phyloP scores from a whole-genome alignment of 37 sponge, comb jelly and placozoan genomes.

The Chondrosia reniformis region DNA sequence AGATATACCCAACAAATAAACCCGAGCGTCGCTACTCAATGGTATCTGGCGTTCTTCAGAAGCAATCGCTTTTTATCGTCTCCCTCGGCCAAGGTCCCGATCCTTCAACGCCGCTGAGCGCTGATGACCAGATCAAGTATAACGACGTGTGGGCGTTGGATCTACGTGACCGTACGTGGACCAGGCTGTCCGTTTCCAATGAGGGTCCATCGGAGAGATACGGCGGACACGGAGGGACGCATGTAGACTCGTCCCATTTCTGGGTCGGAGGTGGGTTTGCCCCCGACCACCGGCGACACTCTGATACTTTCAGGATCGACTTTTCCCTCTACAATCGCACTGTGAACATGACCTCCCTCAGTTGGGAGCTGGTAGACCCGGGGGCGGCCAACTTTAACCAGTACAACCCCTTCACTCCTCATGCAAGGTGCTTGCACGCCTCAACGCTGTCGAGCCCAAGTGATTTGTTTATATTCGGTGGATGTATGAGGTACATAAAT shows the following conservation, averaged over 20 bases:
- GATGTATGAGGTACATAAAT: slow-evolving; percentile 43
- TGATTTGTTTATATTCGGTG: slow-evolving; percentile 42
- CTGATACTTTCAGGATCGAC: slow-evolving; percentile 43
- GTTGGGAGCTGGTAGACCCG: slow-evolving; percentile 18
- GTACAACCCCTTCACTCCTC: slow-evolving; percentile 34
- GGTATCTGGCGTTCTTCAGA: slow-evolving; percentile 15
- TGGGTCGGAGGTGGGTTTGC: slow-evolving; percentile 50
- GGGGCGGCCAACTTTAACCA: slow-evolving; percentile 32
- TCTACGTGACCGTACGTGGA: slow-evolving; percentile 21
- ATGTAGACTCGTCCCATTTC: slow-evolving; percentile 5
- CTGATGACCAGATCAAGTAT: background rate
- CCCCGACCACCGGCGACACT: slow-evolving; percentile 22
- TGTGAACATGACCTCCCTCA: background rate
- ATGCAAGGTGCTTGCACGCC: slow-evolving; percentile 46
- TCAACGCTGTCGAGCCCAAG: slow-evolving; percentile 23
- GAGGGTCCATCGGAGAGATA: slow-evolving; percentile 23
- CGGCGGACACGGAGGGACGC: slow-evolving; percentile 42
- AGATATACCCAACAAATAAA: background rate
- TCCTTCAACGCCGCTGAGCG: background rate
- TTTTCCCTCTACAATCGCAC: slow-evolving; percentile 12
- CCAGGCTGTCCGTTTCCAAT: background rate
- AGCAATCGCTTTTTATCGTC: slow-evolving; percentile 36
- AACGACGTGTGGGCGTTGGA: slow-evolving; percentile 49
- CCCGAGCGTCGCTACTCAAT: slow-evolving; percentile 3
- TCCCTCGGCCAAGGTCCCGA: slow-evolving; percentile 5